Percentiles rank a stretch among this genome's conserved stretches.
Conservation (phyloP, 2,797 vertebrate species). For the Phalanger gymnotis region DNA sequence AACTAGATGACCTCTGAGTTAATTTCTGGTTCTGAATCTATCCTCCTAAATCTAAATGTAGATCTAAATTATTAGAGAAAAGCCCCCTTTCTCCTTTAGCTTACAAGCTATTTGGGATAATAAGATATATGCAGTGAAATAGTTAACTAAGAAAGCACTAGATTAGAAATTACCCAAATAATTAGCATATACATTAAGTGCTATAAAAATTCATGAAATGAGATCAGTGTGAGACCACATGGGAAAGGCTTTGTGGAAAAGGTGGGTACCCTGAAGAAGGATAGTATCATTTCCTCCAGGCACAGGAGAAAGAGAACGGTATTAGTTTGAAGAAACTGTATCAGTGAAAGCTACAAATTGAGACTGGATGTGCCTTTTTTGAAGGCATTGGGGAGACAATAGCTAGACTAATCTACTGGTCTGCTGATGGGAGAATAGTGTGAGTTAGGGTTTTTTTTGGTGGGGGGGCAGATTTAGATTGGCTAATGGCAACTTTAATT, state of each 20-base stretch:
- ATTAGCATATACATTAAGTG: not conserved
- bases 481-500: not conserved
- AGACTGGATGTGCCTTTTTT: not conserved
- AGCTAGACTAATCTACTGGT: not conserved
- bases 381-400: not conserved
- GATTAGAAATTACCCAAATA: not conserved
- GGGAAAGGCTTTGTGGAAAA: not conserved
- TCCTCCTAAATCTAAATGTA: too few species aligned
- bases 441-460: not conserved
- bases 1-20: too few species aligned
- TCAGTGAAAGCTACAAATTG: not conserved
- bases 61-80: not conserved
- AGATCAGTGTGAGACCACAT: not conserved
- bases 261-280: not conserved
- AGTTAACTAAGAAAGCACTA: not conserved
- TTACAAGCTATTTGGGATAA: not conserved
- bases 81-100: not conserved
- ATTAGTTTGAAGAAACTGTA: not conserved
- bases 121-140: not conserved
- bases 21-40: too few species aligned
- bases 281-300: not conserved
- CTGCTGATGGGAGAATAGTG: not conserved
- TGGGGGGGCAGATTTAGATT: not conserved
- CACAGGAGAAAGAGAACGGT: not conserved
- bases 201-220: not conserved